These are phyloP conservation scores for Heliothis peltigera DNA, from an alignment of 2,888 invertebrate species.

Conservation along the genomic window DNA sequence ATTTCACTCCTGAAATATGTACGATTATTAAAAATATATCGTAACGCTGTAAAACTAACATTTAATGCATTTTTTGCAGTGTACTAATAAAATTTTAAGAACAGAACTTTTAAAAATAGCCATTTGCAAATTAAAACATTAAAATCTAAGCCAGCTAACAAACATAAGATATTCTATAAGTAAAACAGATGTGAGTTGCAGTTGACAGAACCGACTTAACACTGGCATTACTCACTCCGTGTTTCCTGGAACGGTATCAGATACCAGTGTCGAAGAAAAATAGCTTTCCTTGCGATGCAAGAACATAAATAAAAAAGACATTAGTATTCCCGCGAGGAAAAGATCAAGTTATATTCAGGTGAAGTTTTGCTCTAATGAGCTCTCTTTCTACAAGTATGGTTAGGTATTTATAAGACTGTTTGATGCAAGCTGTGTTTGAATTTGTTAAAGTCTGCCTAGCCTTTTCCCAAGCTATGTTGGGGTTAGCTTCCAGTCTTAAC, in stretches of 20 bases:
- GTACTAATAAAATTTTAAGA: too few species aligned
- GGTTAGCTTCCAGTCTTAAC: too few species aligned
- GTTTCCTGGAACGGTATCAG: background rate
- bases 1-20: too few species aligned
- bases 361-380: constrained; percentile 13
- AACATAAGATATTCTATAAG: too few species aligned
- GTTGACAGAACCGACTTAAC: background rate
- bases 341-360: constrained; percentile 1
- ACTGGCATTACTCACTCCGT: background rate
- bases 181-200: background rate
- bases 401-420: background rate
- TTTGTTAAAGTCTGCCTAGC: too few species aligned
- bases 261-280: background rate
- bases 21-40: too few species aligned
- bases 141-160: too few species aligned
- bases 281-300: background rate
- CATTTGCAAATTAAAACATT: too few species aligned
- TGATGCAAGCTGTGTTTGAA: background rate
- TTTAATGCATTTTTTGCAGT: too few species aligned
- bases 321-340: constrained; percentile 6
- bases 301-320: background rate
- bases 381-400: background rate
- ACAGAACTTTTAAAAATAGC: too few species aligned
- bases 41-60: too few species aligned
- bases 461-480: too few species aligned